Conservation (phyloP, 2,113 vertebrate species). For the Clinocottus analis region DNA sequence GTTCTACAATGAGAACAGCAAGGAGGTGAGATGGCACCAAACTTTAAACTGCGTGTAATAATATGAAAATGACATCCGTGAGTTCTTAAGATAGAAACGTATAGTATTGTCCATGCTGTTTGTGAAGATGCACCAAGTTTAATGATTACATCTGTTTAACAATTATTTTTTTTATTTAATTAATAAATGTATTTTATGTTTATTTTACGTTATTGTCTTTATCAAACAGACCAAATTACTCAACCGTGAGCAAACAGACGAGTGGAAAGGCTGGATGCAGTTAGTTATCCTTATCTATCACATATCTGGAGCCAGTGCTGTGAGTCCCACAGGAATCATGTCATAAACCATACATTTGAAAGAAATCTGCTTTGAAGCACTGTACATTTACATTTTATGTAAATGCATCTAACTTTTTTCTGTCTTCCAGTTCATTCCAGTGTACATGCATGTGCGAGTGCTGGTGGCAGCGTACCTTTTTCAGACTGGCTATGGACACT, state of each 20-base stretch:
- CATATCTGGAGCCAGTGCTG: conserved; percentile 96
- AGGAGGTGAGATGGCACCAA: conserved; percentile 87
- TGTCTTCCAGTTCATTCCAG: conserved; percentile 92
- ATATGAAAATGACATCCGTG: neutral
- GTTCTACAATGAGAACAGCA: conserved; percentile 96
- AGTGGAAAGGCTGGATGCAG: conserved; percentile 99
- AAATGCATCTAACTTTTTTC: neutral
- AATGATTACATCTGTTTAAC: neutral
- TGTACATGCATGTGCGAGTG: conserved; percentile 98
- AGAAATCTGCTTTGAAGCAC: neutral
- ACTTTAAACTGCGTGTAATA: neutral
- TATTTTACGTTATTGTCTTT: neutral
- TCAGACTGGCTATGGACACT: conserved; percentile 98
- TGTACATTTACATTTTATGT: neutral
- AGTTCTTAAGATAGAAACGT: neutral
- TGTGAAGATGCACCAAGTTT: neutral
- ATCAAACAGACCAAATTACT: conserved; percentile 91
- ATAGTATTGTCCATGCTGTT: neutral
- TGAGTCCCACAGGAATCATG: conserved; percentile 79
- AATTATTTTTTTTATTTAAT: no score
- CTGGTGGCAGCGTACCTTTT: conserved; percentile 98
- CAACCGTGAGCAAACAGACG: conserved; percentile 98
- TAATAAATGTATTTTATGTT: no score
- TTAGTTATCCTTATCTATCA: conserved; percentile 99
- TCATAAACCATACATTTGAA: neutral